Percentiles rank a stretch among this genome's conserved stretches.
These are phyloP conservation scores for Cariama cristata DNA, from an alignment of 2,113 vertebrate genomes.

Conservation along the genomic window DNA sequence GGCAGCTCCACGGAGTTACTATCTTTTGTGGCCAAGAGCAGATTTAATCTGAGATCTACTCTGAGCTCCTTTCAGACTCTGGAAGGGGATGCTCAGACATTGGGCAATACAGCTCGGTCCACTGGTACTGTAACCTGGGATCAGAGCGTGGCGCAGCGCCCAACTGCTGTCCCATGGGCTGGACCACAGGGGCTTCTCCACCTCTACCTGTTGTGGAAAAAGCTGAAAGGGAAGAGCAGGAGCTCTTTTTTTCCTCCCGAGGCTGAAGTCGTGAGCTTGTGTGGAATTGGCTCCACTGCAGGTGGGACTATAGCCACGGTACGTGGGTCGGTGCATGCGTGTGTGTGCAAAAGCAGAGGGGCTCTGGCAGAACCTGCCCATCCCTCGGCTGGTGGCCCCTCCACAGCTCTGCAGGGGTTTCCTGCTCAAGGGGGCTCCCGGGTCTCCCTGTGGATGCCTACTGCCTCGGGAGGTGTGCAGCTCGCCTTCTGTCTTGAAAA, in stretches of 20 bases:
- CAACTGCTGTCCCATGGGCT: neutral
- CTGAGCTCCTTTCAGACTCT: neutral
- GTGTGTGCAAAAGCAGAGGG: neutral
- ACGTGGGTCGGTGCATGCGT: fast-evolving
- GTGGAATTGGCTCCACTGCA: neutral
- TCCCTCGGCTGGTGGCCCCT: neutral
- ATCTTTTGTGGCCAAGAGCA: neutral
- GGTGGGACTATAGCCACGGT: neutral
- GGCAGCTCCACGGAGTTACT: neutral
- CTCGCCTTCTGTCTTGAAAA: neutral
- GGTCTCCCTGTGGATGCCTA: fast-evolving
- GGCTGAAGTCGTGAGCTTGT: neutral
- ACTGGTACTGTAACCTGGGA: neutral
- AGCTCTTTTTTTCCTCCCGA: neutral
- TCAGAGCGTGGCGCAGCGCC: fast-evolving
- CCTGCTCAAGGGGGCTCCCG: neutral
- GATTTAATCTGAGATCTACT: neutral
- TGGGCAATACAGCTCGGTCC: neutral
- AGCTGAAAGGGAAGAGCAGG: neutral
- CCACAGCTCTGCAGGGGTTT: neutral
- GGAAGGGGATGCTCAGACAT: neutral
- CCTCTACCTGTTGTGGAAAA: neutral
- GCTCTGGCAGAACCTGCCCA: neutral
- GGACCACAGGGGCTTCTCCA: neutral
- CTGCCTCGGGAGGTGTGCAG: fast-evolving